Evolutionary conservation across 2,888 invertebrate species (phyloP), one percentile per base, ranked within the genome.

Genomic region (Leptopterna dolabrata): DNA sequence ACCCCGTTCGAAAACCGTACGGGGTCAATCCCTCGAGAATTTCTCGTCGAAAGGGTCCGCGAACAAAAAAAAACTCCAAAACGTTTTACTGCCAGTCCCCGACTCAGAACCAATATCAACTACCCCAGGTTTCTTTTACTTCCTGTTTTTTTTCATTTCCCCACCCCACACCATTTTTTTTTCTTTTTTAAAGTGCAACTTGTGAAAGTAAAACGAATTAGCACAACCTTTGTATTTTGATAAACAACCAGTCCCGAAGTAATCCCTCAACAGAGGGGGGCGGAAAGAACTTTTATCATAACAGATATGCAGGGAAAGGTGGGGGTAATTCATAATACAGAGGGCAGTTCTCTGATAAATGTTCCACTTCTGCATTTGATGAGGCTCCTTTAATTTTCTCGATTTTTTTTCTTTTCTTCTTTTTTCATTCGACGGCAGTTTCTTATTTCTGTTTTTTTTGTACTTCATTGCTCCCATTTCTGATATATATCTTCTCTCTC

Each of bases 121-220:
- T 36, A 36, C 36, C 36, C 2, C 4, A 36, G 36, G 36, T 63
- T 19, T 24, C 63, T 63, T 13, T 24, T 63, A 63, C 63, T 27
- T 63, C 63, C 63, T 16, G 14, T 30, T 76, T 29, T 73, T 76
- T 36, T 19, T 0, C 55, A 2, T 16, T n/a, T 36, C 73, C 3
- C 36, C 36, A 19, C 55, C 36, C n/a, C 41, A 29, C 36, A 1
- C 1, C 19, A 11, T 14, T 84, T 71, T 70, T 71, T 11, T 71
- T 70, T 36, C 16, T 30, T 70, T 43, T 41, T 41, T 29, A 9
- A 24, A 70, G 24, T 36, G 45, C 43, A 76, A 76, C 36, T 76
- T 41, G 73, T 30, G 41, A 41, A 76, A 76, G 16, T 76, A 84
- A 84, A 84, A 71, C 84, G 84, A 70, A 84, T 84, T 84, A 84